Base-by-base conservation (phyloP, 2,797 vertebrate genomes). In the Geotrypetes seraphini region DNA sequence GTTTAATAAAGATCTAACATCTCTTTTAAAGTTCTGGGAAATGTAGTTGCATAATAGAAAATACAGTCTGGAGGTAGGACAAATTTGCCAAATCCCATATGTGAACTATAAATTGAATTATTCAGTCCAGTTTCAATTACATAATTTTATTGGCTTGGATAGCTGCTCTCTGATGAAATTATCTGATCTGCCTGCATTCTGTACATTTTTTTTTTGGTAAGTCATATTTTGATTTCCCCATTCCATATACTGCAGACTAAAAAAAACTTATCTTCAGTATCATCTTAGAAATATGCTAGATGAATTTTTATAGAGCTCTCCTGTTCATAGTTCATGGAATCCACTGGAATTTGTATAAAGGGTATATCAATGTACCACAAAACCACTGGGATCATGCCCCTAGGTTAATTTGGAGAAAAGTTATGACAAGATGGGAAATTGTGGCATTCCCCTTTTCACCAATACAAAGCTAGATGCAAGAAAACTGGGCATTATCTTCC, bases 1-100 rank as follows among this genome's bases (percentile, higher is more conserved):
- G 33, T 56, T 62, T 57, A 61, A 63, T 61, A 55, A 60, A 59
- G 38, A 44, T 30, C 63, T 43, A 36, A 47, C 60, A 31, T 13
- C 12, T 19, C 47, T 38, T 58, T 63, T 61, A 65, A 69, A 62
- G 17, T 60, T 64, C 38, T 21, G 44, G 47, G 33, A 28, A 53
- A 62, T 47, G 33, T 29, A 60, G 60, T 62, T 55, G 21, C 7
- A n/a, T 33, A 56, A 54, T 57, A 53, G 31, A 25, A 47, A 39
- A 44, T 32, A 3, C 41, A n/a, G n/a, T 53, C 43, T 46, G 35
- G 16, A 25, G 10, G 3, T 20, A 19, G 52, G 46, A 33, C 12
- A 20, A 22, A 20, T 22, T 12, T 8, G 9, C 43, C 33, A 51
- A 33, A 17, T 35, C 20, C n/a, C n/a, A n/a, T n/a, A n/a, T n/a